phyloP scores from a whole-genome alignment of 2,113 vertebrate genomes.

The Oreochromis tanganicae region DNA sequence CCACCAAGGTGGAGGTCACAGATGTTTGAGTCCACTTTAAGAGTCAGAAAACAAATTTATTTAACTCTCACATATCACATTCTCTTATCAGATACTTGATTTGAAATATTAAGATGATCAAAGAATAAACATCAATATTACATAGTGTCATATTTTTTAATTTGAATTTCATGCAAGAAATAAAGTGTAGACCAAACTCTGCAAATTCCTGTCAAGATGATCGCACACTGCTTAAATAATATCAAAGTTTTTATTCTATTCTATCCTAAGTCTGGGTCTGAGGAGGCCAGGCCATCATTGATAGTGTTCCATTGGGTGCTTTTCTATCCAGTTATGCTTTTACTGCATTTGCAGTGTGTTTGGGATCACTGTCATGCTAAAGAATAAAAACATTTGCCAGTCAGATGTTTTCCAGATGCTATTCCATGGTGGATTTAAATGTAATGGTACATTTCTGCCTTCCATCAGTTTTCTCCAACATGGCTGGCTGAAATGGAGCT shows the following conservation, averaged over 20 bases:
- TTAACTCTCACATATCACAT: neutral
- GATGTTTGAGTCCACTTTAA: neutral
- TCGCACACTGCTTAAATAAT: accelerated
- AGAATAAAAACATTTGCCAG: neutral
- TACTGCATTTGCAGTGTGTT: accelerated
- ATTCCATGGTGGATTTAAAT: neutral
- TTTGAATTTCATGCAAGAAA: neutral
- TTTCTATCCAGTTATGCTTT: neutral
- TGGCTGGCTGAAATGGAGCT: neutral
- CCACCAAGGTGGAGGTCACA: neutral
- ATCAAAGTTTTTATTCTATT: neutral
- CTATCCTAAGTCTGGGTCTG: neutral
- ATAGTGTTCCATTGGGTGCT: neutral
- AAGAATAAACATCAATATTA: neutral
- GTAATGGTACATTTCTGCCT: neutral
- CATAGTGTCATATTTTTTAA: neutral
- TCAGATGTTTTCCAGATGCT: neutral
- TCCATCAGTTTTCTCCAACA: neutral
- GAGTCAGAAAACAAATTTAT: neutral
- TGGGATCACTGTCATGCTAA: neutral
- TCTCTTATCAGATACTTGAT: neutral
- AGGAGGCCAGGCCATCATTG: neutral
- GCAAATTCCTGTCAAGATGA: neutral
- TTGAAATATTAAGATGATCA: neutral
- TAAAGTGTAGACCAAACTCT: neutral